Percentiles rank a stretch among this genome's conserved stretches.
These are phyloP conservation scores for Gymnocephalus cernua DNA, from an alignment of 2,113 vertebrate species.

Conservation along the genomic window DNA sequence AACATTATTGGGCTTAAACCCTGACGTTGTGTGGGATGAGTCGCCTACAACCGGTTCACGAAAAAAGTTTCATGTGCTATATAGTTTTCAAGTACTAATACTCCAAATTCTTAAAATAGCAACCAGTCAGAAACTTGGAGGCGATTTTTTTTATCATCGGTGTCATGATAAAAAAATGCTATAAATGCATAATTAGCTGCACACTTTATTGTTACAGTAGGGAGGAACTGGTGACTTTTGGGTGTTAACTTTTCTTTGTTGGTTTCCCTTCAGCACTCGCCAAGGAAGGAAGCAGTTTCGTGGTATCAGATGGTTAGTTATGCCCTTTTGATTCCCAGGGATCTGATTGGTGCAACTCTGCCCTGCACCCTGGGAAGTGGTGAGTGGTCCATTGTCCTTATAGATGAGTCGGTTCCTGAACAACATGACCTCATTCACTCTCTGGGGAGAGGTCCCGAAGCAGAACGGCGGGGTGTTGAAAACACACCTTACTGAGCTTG, in stretches of 20 bases:
- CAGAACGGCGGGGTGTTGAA: conserved; percentile 38
- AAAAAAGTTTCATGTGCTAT: not conserved
- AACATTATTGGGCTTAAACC: not conserved
- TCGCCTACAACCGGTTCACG: not conserved
- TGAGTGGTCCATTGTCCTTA: conserved; percentile 73
- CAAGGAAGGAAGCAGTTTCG: conserved; percentile 64
- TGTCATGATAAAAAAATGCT: not conserved
- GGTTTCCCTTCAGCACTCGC: conserved; percentile 49
- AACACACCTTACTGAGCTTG: conserved; percentile 1
- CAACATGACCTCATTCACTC: conserved; percentile 75
- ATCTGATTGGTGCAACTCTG: conserved; percentile 57
- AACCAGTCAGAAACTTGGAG: not conserved
- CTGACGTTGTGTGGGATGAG: not conserved
- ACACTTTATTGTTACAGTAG: conserved; percentile 34
- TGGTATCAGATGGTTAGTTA: conserved; percentile 52
- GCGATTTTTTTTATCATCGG: not conserved
- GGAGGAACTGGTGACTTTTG: conserved; percentile 25
- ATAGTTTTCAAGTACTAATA: not conserved
- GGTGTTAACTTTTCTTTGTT: conserved; percentile 64
- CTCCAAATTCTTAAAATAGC: not conserved
- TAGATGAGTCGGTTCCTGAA: conserved; percentile 79
- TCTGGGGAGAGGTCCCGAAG: conserved; percentile 15
- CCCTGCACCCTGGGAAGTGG: conserved; percentile 61
- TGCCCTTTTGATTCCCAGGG: conserved; percentile 65
- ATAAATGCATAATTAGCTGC: conserved; percentile 11